Percentiles rank a stretch among this genome's conserved stretches.
Conservation (phyloP, 2,888 invertebrate genomes). For the Candidula unifasciata region DNA sequence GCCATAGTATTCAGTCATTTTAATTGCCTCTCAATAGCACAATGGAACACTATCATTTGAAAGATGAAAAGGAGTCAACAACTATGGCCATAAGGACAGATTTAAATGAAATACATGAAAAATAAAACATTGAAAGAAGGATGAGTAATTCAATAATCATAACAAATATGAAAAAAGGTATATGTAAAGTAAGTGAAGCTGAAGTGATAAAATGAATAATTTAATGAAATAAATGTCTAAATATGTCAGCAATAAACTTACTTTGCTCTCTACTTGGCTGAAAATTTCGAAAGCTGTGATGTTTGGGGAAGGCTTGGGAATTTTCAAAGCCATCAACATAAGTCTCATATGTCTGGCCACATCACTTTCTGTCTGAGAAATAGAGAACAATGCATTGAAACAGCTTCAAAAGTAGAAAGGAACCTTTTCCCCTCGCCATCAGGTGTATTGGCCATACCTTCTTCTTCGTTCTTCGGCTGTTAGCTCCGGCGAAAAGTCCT, state of each 20-base stretch:
- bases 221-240: not conserved
- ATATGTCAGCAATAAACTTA: conserved; percentile 69
- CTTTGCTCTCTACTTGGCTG: conserved; percentile 85
- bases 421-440: too few relatives aligned
- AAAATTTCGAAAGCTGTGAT: conserved; percentile 88
- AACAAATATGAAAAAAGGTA: not conserved
- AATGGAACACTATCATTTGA: too few relatives aligned
- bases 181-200: too few relatives aligned
- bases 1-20: not conserved
- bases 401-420: not conserved
- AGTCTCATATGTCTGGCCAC: conserved; percentile 88
- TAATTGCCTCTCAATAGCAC: too few relatives aligned
- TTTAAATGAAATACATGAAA: too few relatives aligned
- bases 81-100: too few relatives aligned
- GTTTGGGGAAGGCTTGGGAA: conserved; percentile 92
- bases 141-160: not conserved
- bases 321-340: conserved; percentile 87
- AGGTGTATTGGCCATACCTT: too few relatives aligned
- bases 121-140: not conserved
- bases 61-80: too few relatives aligned
- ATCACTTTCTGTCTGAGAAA: conserved; percentile 87
- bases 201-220: too few relatives aligned
- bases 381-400: not conserved
- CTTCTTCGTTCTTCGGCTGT: too few relatives aligned
- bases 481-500: too few relatives aligned